Evolutionary conservation across 2,888 invertebrate genomes (phyloP), one percentile per base, ranked within the genome.

Genomic region (Cerceris rybyensis): DNA sequence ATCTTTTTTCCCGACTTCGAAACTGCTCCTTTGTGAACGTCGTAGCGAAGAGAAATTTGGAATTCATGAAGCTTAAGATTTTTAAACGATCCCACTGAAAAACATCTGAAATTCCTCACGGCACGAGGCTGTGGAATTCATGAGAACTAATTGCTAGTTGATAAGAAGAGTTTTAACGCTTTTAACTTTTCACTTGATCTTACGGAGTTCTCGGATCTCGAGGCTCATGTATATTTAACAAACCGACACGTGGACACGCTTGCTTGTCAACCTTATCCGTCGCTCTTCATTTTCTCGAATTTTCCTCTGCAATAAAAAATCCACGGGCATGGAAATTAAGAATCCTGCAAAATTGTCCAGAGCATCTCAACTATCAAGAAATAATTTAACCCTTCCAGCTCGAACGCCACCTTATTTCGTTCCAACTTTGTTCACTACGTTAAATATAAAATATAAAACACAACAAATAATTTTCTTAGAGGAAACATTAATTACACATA

Each of bases 151-250:
- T 85, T 78, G 85, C 75, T 76, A 66, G 78, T 70, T 77, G 78
- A 86, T 86, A 84, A 76, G 70, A 79, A 81, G 78, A 82, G 79
- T 82, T 86, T 86, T 82, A 78, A 84, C 84, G 85, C 85, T 86
- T 74, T 85, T 81, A 85, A 80, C 86, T 86, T 85, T 86, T 86
- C 85, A 85, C 84, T 86, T 84, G 72, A 73, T 68, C 80, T 80
- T 73, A 57, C 61, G 46, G 61, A 69, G 67, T 68, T 60, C 70
- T 70, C 70, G 69, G 50, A 52, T 57, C 57, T 43, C 54, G 69
- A 70, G 80, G 82, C 87, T 88, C 88, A 88, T 88, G 88, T 88
- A 85, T 88, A 88, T 87, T 88, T 88, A 86, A 87, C 77, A 85
- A 28, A 83, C 79, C 70, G 69, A 82, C 83, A 83, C 84, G 77